phyloP scores from a whole-genome alignment of 1,140 invertebrate genomes.

The Planococcus citri region DNA sequence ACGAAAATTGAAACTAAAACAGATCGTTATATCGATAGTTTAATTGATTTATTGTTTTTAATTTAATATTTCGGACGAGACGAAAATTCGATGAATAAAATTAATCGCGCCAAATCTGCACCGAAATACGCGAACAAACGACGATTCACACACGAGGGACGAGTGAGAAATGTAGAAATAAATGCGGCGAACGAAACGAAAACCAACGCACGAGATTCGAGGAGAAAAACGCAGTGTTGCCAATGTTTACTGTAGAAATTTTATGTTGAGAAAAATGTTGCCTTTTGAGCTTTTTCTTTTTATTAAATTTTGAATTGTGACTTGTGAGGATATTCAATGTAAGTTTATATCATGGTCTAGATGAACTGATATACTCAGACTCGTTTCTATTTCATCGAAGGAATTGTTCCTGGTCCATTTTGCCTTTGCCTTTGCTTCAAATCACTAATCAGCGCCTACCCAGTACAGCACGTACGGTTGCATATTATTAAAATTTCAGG shows the following conservation, averaged over 20 bases:
- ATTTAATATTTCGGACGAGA: not conserved
- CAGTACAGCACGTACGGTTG: too few relatives aligned
- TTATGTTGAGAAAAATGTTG: not conserved
- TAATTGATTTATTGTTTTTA: not conserved
- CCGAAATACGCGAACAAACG: not conserved
- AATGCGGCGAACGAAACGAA: not conserved
- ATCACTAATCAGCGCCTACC: too few relatives aligned
- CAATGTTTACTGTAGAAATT: not conserved
- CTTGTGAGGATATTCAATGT: not conserved
- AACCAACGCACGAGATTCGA: not conserved
- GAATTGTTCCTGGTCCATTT: too few relatives aligned
- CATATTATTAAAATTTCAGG: too few relatives aligned
- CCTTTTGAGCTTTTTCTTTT: not conserved
- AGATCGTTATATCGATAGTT: not conserved
- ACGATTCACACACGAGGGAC: not conserved
- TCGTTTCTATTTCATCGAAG: too few relatives aligned
- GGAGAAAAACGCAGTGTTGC: not conserved
- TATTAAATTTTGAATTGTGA: not conserved
- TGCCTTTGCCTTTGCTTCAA: too few relatives aligned
- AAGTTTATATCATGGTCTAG: too few relatives aligned
- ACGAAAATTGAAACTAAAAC: not conserved
- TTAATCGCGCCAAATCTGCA: not conserved
- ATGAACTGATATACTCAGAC: too few relatives aligned
- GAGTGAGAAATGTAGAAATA: not conserved
- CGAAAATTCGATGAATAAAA: not conserved